Base-by-base conservation (phyloP, 30 jellyfish, hydroid and myxozoan genomes). In the Sanderia malayensis region DNA sequence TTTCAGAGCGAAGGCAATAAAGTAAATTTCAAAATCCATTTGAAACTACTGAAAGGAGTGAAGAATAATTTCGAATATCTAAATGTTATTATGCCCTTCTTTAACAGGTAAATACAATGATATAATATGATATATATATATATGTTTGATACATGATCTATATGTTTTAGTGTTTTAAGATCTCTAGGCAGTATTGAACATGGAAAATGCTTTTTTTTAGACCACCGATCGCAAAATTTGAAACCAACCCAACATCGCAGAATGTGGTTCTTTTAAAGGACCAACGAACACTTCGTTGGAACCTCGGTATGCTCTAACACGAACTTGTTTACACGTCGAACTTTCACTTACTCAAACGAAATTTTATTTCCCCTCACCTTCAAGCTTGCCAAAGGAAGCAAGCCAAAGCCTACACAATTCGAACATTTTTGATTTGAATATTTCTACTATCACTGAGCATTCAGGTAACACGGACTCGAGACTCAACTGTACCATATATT, bases 21-120 rank as follows among this genome's bases (percentile, higher is more conserved):
- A 15, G 96, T 70, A 3, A 66, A 74, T n/a, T 61, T 92, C 46
- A 59, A 79, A 44, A 46, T 92, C 1, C 95, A 79, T 69, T 67
- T 92, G 58, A 74, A 79, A 20, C 61, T 92, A 1, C 27, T 77
- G 67, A 80, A 83, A 53, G 55, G 58, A 0, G 64, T 84, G 89
- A 84, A 80, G 60, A 92, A 74, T 61, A 65, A 32, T 45, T 84
- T 92, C 44, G 98, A 92, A 29, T 1, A 58, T 26, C 80, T 76
- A 27, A 55, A 79, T 28, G 87, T 92, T 13, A 44, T 60, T 18
- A 61, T 92, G 4, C 98, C 98, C 3, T 92, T 92, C 58, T 84
- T 79, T 46, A 92, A 92, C 93, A 92, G 96, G 98, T 84, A 6
- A 32, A 55, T 49, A 2, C 64, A 49, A 9, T 41, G 8, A 6